Evolutionary conservation across 2,113 vertebrate species (phyloP).

Genomic region (Periophthalmus modestus): DNA sequence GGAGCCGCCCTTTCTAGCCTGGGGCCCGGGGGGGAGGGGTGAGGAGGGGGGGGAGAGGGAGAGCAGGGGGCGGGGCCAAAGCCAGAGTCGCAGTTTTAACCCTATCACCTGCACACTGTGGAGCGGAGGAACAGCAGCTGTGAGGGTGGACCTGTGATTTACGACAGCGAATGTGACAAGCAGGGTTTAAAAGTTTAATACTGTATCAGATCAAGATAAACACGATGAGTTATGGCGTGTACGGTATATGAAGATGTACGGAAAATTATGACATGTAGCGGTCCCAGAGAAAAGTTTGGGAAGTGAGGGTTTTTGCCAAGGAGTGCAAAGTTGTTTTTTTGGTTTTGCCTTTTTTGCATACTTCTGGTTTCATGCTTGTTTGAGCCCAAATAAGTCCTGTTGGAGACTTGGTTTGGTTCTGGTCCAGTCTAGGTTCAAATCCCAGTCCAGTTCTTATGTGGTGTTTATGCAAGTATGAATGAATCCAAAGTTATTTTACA

Average conservation of each 20-base stretch:
- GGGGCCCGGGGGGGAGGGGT: conserved; percentile 46
- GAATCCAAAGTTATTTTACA: too few species aligned
- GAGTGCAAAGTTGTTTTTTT: background rate
- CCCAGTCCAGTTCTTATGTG: too few species aligned
- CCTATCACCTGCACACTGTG: conserved; percentile 1
- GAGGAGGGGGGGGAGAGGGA: conserved; percentile 24
- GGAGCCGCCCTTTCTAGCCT: conserved; percentile 47
- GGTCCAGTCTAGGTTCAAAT: too few species aligned
- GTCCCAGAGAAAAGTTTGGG: background rate
- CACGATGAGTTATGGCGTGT: too few species aligned
- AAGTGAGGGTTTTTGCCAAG: background rate
- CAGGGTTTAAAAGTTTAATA: conserved; percentile 1
- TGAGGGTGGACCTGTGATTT: background rate
- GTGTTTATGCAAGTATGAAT: too few species aligned
- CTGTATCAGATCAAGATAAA: background rate
- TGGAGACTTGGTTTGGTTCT: too few species aligned
- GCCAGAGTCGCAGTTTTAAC: conserved; percentile 2
- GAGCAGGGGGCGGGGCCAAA: conserved; percentile 36
- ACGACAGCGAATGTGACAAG: background rate
- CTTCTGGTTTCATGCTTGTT: too few species aligned
- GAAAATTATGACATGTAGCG: background rate
- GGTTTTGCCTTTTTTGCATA: too few species aligned
- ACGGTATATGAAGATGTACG: background rate
- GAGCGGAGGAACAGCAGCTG: background rate
- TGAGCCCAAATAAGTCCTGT: too few species aligned